Base-by-base conservation (phyloP, 2,113 vertebrate genomes). In the Cromileptes altivelis region DNA sequence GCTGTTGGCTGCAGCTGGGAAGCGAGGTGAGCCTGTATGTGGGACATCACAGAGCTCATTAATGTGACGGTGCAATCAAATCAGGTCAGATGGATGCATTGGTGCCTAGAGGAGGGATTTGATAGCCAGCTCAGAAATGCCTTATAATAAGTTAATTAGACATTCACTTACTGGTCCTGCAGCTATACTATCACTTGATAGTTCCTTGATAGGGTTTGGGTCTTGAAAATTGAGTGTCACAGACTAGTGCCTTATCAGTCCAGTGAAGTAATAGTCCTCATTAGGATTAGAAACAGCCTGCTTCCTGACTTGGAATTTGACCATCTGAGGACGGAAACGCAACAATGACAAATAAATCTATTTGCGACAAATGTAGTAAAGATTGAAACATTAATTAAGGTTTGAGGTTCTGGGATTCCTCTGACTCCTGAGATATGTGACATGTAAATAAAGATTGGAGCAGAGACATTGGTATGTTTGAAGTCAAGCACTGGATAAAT, bases 131-230 rank as follows among this genome's bases (percentile, higher is more conserved):
- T 85, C 86, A 81, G 88, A 94, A 92, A 95, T 84, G 87, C 88
- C 86, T 93, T 91, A 93, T 92, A 94, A 93, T 95, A 91, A 84
- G 88, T 94, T 93, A 92, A 95, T 95, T 93, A 96, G 90, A 94
- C 82, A 86, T 94, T 91, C 85, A 89, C 85, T 92, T 90, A 91
- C 88, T 91, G 88, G 87, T 93, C 90, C 91, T 89, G 79, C 80
- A 94, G 92, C 87, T 81, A 90, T 86, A 70, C 82, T 86, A 81
- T 79, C 82, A 85, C 83, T 86, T 71, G 85, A 93, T 93, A 85
- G 85, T 84, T 93, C 86, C 80, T 91, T 92, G 89, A 94, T 91
- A 86, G 86, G 85, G 82, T 86, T 89, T 80, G 68, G 71, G 71
- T 90, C 83, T 87, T 90, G 79, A 74, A 87, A 92, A 93, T 88